Base-by-base conservation (phyloP, 1,140 invertebrate species). In the Eciton burchellii region DNA sequence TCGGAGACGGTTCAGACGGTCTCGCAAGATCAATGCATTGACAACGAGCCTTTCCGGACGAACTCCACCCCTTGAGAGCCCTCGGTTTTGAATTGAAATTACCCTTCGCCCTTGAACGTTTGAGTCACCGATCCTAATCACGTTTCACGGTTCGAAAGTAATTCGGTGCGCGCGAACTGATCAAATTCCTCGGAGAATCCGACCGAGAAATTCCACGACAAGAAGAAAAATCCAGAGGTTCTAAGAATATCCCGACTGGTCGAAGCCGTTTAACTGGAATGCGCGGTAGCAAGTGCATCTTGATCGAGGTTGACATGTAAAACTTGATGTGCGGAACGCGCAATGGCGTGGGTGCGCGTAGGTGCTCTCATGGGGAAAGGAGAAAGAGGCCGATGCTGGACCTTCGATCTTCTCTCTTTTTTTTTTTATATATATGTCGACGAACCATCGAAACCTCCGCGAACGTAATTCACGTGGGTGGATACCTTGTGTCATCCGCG, bases 401-500 rank as follows among this genome's bases (percentile, higher is more conserved):
- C 68, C 43, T 73, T 62, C 12, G 49, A 79, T 57, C 43, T 68
- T 57, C 45, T 6, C 35, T 35, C 35, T 35, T 57, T 68, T 57
- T 57, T n/a, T n/a, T n/a, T n/a, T n/a, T n/a, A n/a, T n/a, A n/a
- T n/a, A 12, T 19, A 16, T 43, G 49, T 26, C 21, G 35, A 47
- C 6, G 73, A 26, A 6, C 5, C 56, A 52, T 65, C 60, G 47
- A 74, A 59, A 29, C 24, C 3, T 6, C 24, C 24, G 59, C 24
- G 65, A 57, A 41, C 59, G 56, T 65, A 56, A 45, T 73, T 79
- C 71, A 71, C 62, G 73, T 83, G 45, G 81, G 68, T 54, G 57
- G 73, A 73, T 54, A 81, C 68, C 85, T 87, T 87, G 86, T 87
- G 86, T 87, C 85, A 82, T 84, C 70, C n/a, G 49, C 71, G 47